Evolutionary conservation across 2,888 invertebrate genomes (phyloP).

Genomic region (Eledona agricola): DNA sequence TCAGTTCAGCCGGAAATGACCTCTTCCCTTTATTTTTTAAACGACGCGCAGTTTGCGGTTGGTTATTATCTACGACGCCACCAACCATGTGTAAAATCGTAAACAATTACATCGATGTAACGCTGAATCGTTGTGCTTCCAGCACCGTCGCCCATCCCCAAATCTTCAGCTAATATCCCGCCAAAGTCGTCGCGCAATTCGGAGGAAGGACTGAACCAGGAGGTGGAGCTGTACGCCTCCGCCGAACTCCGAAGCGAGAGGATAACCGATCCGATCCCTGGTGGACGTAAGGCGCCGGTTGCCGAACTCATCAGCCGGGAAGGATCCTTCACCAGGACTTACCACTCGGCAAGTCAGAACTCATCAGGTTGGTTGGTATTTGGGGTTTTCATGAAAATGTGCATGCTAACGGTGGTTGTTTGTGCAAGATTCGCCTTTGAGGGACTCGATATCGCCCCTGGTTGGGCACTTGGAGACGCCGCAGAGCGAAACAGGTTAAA

Average conservation of each 20-base stretch:
- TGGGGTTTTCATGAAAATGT: slow-evolving; percentile 9
- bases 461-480: slow-evolving; percentile 70
- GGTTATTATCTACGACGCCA: background rate
- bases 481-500: slow-evolving; percentile 65
- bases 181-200: slow-evolving; percentile 80
- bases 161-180: slow-evolving; percentile 52
- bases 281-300: slow-evolving; percentile 86
- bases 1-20: slow-evolving; percentile 8
- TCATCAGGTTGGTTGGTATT: slow-evolving; percentile 26
- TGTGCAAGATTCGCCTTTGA: slow-evolving; percentile 69
- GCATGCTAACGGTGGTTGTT: slow-evolving; percentile 28
- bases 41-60: background rate
- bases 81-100: too few relatives aligned
- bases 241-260: slow-evolving; percentile 33
- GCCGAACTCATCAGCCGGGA: slow-evolving; percentile 74
- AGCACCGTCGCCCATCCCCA: slow-evolving; percentile 54
- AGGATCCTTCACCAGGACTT: slow-evolving; percentile 56
- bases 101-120: too few relatives aligned
- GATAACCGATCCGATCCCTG: slow-evolving; percentile 75
- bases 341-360: slow-evolving; percentile 22
- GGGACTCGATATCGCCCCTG: slow-evolving; percentile 73
- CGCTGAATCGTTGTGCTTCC: too few relatives aligned
- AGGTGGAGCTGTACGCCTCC: slow-evolving; percentile 70
- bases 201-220: slow-evolving; percentile 87
- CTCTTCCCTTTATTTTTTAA: slow-evolving; percentile 8